Evolutionary conservation across 2,113 vertebrate species (phyloP).

Genomic region (Crotalus tigris): DNA sequence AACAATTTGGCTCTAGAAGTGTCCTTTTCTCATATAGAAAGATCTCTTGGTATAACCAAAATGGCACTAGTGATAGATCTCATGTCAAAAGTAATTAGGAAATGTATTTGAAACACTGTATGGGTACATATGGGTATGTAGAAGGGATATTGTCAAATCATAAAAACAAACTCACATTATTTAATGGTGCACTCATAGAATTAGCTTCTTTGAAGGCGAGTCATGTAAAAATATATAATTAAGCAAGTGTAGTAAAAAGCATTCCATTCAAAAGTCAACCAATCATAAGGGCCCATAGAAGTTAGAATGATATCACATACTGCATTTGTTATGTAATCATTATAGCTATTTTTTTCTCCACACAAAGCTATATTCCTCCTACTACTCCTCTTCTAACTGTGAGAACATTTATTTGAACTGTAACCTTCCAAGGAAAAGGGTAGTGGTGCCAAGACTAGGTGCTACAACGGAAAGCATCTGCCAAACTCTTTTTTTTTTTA

Average conservation of each 20-base stretch:
- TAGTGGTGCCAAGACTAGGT: not conserved
- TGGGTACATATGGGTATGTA: not conserved
- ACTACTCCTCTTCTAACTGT: not conserved
- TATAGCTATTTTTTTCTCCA: not conserved
- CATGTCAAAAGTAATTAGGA: conserved; percentile 51
- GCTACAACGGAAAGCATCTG: not conserved
- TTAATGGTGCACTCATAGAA: conserved; percentile 14
- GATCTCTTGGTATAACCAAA: conserved; percentile 10
- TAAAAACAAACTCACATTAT: conserved; percentile 15
- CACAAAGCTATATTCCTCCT: not conserved
- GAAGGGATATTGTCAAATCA: not conserved
- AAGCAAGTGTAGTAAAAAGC: conserved; percentile 30
- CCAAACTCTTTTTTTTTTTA: too few species aligned
- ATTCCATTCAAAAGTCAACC: conserved; percentile 36
- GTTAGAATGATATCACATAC: not conserved
- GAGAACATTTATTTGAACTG: not conserved
- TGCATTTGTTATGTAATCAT: not conserved
- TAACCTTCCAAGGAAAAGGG: not conserved
- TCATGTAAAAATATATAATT: conserved; percentile 23
- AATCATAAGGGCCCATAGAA: conserved; percentile 36
- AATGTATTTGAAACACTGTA: conserved; percentile 13
- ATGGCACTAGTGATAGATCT: conserved; percentile 10
- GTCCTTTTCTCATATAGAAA: not conserved
- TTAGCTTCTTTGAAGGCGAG: conserved; percentile 2
- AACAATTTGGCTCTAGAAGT: conserved; percentile 27